Evolutionary conservation across 2,113 vertebrate species (phyloP), one percentile per base, ranked within the genome.

Genomic region (Hemibagrus wyckioides): DNA sequence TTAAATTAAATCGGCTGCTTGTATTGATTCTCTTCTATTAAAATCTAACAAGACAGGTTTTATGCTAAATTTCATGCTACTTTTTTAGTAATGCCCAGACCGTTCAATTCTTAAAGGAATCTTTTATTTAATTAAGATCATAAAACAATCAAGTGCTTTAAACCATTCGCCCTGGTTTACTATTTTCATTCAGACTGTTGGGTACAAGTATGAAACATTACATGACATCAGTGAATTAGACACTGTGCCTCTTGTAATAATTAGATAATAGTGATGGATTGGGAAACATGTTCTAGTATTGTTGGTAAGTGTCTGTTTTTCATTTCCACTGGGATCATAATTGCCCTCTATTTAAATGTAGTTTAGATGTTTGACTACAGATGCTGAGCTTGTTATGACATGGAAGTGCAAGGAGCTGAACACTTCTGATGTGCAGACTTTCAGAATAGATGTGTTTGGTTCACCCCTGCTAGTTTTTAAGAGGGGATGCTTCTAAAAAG

Each of bases 1-100:
- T 92, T 92, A 6, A 41, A 94, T 92, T 86, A 89, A 90, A 86
- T 94, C 85, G 90, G 91, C 84, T 86, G 36, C 84, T 86, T 25
- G 23, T 73, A 44, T 25, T 44, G 23, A 73, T 25, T 73, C 19
- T 44, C 23, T 44, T 41, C 36, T 44, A 25, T 13, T 23, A 21
- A 41, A 73, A 21, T 73, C 39, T 73, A 71, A 10, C 65, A 33
- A 69, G 65, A 36, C 30, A 19, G 30, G 30, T 69, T 69, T 69
- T 2, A 69, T 36, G 69, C 21, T 21, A 73, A 10, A 73, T 15
- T 0, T 28, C 71, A 48, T 75, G 23, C 10, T 48, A 6, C 25
- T 48, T 44, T 89, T 89, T 77, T 33, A 79, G 7, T 17, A 10
- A 30, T 57, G 36, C 39, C 21, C 30, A 36, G 48, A 69, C 7